Base-by-base conservation (phyloP, 2,888 invertebrate species). In the Folsomia candida region DNA sequence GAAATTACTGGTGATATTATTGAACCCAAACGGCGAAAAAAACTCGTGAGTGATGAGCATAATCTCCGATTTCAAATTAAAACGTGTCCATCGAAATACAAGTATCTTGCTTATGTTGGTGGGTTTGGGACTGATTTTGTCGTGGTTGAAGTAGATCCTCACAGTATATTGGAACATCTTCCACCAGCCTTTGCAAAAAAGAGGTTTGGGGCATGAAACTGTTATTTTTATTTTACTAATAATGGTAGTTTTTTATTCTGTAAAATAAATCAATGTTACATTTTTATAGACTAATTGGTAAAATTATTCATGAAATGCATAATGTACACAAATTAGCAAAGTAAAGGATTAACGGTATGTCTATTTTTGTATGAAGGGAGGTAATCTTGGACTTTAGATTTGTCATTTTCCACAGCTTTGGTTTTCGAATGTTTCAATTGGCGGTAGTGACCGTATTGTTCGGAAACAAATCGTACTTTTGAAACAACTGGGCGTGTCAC, bases 101-200 rank as follows among this genome's bases (percentile, higher is more conserved):
- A 74, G 54, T 78, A 71, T 62, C 67, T 78, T 59, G 68, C 76
- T 14, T 70, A 68, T 68, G 63, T 75, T n/a, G 75, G 68, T 47
- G 73, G 70, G 74, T 62, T 67, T 59, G 70, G 65, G 3, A 51
- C 72, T 18, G 74, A 78, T 58, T 63, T 78, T 24, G 61, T 79
- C 24, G 70, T 71, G 58, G 71, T 78, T 57, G 77, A 79, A 71
- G 72, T 79, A 14, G 78, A 78, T 65, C 77, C 75, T 9, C 74
- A 71, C 64, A 76, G 72, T 64, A 68, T 79, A 27, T 51, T 78
- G n/a, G 74, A 73, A 47, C 76, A 78, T 60, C 61, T 79, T 24
- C 79, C 79, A 29, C 75, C 78, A 22, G 75, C 77, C 1, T 78
- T 79, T 75, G 75, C 74, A 2, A 78, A 74, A 47, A 79, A 78